phyloP scores from a whole-genome alignment of 2,113 vertebrate genomes.

The Thermophis baileyi region DNA sequence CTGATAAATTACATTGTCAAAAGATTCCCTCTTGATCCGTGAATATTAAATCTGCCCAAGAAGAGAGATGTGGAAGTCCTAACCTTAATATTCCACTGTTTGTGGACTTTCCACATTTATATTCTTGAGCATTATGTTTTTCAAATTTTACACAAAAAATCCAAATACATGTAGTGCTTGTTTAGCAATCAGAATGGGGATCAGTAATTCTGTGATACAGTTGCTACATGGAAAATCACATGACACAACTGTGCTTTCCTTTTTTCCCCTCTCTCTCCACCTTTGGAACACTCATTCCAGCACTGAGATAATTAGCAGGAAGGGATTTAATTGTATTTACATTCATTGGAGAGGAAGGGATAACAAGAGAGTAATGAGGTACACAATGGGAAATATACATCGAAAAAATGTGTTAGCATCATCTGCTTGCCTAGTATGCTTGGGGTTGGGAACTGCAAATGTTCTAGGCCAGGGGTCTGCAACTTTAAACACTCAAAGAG shows the following conservation, averaged over 20 bases:
- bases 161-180: not conserved
- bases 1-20: not conserved
- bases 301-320: not conserved
- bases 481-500: too few species aligned
- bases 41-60: not conserved
- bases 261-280: not conserved
- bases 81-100: not conserved
- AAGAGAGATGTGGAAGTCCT: not conserved
- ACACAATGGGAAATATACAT: not conserved
- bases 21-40: not conserved
- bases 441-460: not conserved
- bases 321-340: not conserved
- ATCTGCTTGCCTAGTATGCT: not conserved
- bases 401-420: not conserved
- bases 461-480: too few species aligned
- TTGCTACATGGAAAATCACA: not conserved
- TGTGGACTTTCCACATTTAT: not conserved
- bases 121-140: not conserved
- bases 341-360: not conserved
- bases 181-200: not conserved
- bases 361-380: not conserved
- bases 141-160: not conserved
- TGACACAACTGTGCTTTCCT: not conserved
- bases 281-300: not conserved
- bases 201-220: not conserved